These are phyloP conservation scores for Ornithorhynchus anatinus DNA, from an alignment of 2,113 vertebrate species.

Conservation along the genomic window DNA sequence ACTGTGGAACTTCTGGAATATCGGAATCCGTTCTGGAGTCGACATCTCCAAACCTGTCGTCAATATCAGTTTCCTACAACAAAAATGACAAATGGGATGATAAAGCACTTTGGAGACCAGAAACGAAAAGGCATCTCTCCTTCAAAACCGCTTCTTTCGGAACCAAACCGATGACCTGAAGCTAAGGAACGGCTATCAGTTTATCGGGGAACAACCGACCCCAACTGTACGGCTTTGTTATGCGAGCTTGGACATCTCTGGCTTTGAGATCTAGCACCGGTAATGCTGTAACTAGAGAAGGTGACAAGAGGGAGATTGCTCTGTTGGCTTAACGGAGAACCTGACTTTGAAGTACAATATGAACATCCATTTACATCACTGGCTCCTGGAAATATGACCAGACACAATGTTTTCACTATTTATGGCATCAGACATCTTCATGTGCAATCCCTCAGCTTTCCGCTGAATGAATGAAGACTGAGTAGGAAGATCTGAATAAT, in stretches of 20 bases:
- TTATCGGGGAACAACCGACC: background rate
- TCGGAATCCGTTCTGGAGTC: constrained; percentile 76
- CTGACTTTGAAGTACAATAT: background rate
- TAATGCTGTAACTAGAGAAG: constrained; percentile 4
- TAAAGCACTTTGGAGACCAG: constrained; percentile 17
- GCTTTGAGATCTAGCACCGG: constrained; percentile 21
- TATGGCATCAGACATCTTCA: too few relatives aligned
- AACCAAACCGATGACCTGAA: constrained; percentile 17
- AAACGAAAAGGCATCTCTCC: too few relatives aligned
- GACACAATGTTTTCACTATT: too few relatives aligned
- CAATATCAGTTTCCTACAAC: constrained; percentile 83
- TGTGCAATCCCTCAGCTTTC: too few relatives aligned
- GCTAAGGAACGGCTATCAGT: constrained; percentile 13
- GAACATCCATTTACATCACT: too few relatives aligned
- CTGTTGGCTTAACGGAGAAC: background rate
- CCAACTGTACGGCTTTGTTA: background rate
- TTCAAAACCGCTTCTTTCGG: too few relatives aligned
- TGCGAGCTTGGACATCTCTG: background rate
- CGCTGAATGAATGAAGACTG: too few relatives aligned
- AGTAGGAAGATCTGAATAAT: too few relatives aligned
- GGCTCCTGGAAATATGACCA: too few relatives aligned
- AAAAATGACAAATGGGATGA: background rate
- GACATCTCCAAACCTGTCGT: constrained; percentile 82
- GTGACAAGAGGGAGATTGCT: background rate
- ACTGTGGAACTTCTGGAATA: constrained; percentile 78